Conservation (phyloP, 2,797 vertebrate genomes). For the Cottoperca gobio region DNA sequence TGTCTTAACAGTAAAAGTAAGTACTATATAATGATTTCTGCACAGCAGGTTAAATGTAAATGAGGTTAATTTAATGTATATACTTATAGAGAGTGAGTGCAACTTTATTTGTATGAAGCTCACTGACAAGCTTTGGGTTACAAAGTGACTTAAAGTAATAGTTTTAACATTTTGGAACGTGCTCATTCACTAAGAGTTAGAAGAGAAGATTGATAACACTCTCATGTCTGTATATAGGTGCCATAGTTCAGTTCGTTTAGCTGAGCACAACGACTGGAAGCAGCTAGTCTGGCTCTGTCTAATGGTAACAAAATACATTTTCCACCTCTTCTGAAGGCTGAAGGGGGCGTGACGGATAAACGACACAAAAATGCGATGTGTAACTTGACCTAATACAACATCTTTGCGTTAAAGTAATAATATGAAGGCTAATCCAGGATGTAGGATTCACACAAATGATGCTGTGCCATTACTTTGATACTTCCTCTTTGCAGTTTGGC, state of each 20-base stretch:
- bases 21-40: not conserved
- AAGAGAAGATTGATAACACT: not conserved
- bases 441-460: not conserved
- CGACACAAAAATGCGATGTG: not conserved
- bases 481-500: conserved; percentile 54
- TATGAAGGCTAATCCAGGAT: conserved; percentile 5
- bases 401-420: not conserved
- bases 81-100: not conserved
- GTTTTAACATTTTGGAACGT: not conserved
- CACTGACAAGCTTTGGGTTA: not conserved
- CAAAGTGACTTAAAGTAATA: not conserved
- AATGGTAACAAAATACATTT: not conserved
- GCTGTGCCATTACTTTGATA: not conserved
- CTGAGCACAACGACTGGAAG: not conserved
- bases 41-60: no score
- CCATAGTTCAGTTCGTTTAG: not conserved
- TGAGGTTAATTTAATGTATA: not conserved
- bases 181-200: not conserved
- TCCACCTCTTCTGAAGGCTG: not conserved
- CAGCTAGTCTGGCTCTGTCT: not conserved
- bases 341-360: no score
- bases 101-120: not conserved
- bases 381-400: no score
- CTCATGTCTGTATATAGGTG: not conserved
- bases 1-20: not conserved